phyloP scores from a whole-genome alignment of 2,113 vertebrate species.

The Galbula dea region DNA sequence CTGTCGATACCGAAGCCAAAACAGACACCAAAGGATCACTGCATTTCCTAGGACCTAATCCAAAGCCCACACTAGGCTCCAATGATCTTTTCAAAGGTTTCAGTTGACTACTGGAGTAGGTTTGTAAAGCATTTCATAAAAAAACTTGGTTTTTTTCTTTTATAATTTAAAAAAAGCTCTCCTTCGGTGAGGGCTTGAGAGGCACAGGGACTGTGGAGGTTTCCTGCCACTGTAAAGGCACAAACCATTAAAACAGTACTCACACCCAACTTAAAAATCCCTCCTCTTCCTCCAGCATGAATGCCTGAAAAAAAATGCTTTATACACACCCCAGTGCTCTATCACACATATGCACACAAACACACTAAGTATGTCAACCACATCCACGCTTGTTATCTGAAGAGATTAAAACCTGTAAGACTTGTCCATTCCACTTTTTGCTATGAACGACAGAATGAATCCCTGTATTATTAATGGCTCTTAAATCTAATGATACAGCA shows the following conservation, averaged over 20 bases:
- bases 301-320: not conserved
- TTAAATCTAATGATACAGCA: fast-evolving
- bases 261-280: not conserved
- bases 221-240: not conserved
- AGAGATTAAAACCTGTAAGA: not conserved
- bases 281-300: not conserved
- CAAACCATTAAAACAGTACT: not conserved
- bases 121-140: not conserved
- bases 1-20: not conserved
- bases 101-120: not conserved
- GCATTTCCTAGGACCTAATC: fast-evolving
- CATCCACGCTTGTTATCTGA: fast-evolving
- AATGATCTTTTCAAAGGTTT: not conserved
- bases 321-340: not conserved
- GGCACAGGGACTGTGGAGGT: not conserved
- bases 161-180: not conserved
- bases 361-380: not conserved
- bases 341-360: fast-evolving
- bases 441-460: not conserved
- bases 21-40: too few relatives aligned
- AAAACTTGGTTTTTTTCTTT: not conserved
- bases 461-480: too few relatives aligned
- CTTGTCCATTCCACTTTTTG: not conserved
- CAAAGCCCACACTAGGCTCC: not conserved
- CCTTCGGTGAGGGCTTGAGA: not conserved